Evolutionary conservation across 2,797 vertebrate genomes (phyloP), one percentile per base, ranked within the genome.

Genomic region (Bradypodion pumilum): DNA sequence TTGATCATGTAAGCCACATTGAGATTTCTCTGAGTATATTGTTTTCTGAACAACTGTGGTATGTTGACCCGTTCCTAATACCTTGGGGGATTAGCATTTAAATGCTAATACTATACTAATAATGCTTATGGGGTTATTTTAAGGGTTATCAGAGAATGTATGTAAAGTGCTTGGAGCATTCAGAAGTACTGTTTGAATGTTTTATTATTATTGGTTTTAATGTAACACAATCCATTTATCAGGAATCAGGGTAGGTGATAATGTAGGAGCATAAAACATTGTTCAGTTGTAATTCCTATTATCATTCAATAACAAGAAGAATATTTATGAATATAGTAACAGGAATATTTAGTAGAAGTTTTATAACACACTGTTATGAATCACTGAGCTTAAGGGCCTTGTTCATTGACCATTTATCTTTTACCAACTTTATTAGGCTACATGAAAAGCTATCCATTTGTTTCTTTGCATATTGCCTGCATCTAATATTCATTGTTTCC

Each of bases 251-350:
- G 27, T 70, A 80, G 65, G 25, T 72, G 56, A 52, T 60, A 83
- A 56, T 40, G 40, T 69, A 68, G 40, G 46, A 23, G 6, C 32
- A 35, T 49, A 32, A 32, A 78, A 46, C n/a, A 62, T 19, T 52
- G 7, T 44, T 84, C n/a, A 44, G 13, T 84, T 83, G 70, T 42
- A 70, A 21, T 70, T 70, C 49, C n/a, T 60, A 27, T 78, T 70
- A 78, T 62, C 40, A 69, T 78, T 78, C 74, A 72, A 62, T 49
- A 52, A 29, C 21, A 65, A 44, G 23, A 81, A 59, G 49, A 73
- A 81, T 74, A 89, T 83, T 91, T 89, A 87, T 91, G 86, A 89
- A 81, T 88, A 69, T 90, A 90, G 82, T 82, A 87, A 86, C 87
- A 91, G 44, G 74, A 90, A 80, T 87, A 87, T 87, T 86, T 81